Base-by-base conservation (phyloP, 2,888 invertebrate species). In the Blomia tropicalis region DNA sequence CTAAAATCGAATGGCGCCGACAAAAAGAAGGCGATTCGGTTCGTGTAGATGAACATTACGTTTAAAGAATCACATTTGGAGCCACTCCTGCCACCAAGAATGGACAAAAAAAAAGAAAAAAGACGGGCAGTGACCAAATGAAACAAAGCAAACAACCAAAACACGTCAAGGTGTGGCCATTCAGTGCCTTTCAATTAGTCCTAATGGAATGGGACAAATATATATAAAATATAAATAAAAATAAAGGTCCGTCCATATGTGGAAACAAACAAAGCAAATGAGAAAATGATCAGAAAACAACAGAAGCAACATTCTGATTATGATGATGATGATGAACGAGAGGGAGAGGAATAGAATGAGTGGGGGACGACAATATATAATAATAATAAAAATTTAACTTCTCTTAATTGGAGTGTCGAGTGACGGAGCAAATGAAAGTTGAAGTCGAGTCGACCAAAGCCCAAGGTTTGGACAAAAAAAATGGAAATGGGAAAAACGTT, bases 131-230 rank as follows among this genome's bases (percentile, higher is more conserved):
- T n/a, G n/a, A n/a, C n/a, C n/a, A n/a, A n/a, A n/a, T n/a, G n/a
- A n/a, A 7, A 36, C 36, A 36, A 36, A 11, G 36, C 7, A 7
- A 36, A 11, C 17, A 17, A 36, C 7, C 36, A 7, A 36, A 47
- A 19, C 51, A 47, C 51, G 7, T 47, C 51, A 25, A 47, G 51
- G 51, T 47, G 51, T 47, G 51, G 23, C 51, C 51, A 11, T 17
- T 11, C 23, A 47, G 51, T 47, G 51, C 51, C 51, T 47, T 47
- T 47, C 51, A 47, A 47, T 47, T 47, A 47, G 51, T n/a, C 51
- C n/a, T 47, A 47, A 47, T 47, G 51, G 51, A 47, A 22, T 7
- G 14, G 51, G 7, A 47, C 22, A 47, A 27, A 47, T 47, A n/a
- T 11, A 47, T 7, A 36, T 17, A 7, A 7, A 36, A 36, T 17